Conservation (phyloP, 2,888 invertebrate species). For the Malacosoma neustria region DNA sequence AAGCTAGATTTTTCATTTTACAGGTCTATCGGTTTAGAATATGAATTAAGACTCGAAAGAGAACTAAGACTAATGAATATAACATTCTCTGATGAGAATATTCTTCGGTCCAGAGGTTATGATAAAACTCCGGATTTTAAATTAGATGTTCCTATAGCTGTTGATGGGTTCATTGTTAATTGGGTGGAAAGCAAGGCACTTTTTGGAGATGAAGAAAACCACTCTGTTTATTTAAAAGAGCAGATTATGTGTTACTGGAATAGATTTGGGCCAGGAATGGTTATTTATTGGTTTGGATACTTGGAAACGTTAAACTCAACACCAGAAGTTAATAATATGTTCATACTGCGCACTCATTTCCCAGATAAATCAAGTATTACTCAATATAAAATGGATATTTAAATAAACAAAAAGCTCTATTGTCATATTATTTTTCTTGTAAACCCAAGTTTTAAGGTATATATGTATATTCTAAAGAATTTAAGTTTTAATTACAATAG, state of each 20-base stretch:
- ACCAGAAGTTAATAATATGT: constrained; percentile 78
- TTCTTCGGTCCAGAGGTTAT: constrained; percentile 87
- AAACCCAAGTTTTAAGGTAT: too few relatives aligned
- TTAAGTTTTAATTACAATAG: too few relatives aligned
- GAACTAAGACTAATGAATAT: constrained; percentile 69
- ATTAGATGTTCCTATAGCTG: constrained; percentile 89
- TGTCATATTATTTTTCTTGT: too few relatives aligned
- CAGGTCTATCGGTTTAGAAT: constrained; percentile 88
- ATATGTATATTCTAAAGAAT: too few relatives aligned
- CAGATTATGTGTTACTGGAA: constrained; percentile 94
- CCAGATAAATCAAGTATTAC: constrained; percentile 65
- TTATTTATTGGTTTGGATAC: constrained; percentile 97
- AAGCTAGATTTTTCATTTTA: constrained; percentile 25
- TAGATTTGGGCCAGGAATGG: constrained; percentile 94
- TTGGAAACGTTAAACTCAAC: constrained; percentile 79
- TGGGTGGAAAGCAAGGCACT: constrained; percentile 98
- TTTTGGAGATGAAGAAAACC: constrained; percentile 91
- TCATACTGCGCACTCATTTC: constrained; percentile 71
- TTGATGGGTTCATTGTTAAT: constrained; percentile 89
- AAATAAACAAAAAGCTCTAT: too few relatives aligned
- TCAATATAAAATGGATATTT: constrained; percentile 51
- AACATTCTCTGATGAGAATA: constrained; percentile 81
- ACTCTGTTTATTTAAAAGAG: constrained; percentile 86
- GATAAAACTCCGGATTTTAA: constrained; percentile 97
- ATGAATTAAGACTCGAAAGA: constrained; percentile 84